These are phyloP conservation scores for Xanthia icteritia DNA, from an alignment of 2,888 invertebrate genomes.

Conservation along the genomic window DNA sequence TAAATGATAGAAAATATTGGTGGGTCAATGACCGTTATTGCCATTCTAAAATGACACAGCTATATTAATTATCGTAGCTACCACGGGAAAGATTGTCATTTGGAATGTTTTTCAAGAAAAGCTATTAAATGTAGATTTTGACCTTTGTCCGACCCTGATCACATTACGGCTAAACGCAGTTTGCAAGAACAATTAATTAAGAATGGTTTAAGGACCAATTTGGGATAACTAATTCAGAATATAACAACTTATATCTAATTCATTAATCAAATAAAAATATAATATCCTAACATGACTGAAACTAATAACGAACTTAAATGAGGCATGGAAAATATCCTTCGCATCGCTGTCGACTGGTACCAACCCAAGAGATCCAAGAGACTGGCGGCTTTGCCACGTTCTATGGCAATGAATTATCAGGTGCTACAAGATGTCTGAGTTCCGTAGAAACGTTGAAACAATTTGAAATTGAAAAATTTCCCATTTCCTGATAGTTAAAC, in stretches of 20 bases:
- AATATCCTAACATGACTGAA: no score
- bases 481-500: constrained; percentile 14
- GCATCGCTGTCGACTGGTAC: no score
- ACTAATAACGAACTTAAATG: no score
- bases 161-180: neutral
- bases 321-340: no score
- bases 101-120: neutral
- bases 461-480: neutral
- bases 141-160: neutral
- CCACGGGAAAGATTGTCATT: neutral
- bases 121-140: neutral
- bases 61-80: neutral
- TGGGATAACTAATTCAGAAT: no score
- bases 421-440: neutral
- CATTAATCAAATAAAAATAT: no score
- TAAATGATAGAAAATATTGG: neutral
- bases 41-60: neutral
- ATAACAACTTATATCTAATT: no score
- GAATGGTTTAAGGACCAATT: no score
- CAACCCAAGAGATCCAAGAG: no score
- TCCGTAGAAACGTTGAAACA: neutral
- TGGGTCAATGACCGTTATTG: neutral
- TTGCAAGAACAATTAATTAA: neutral
- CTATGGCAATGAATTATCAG: neutral
- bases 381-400: no score